These are phyloP conservation scores for Microhierax caerulescens DNA, from an alignment of 2,797 vertebrate genomes.

Conservation along the genomic window DNA sequence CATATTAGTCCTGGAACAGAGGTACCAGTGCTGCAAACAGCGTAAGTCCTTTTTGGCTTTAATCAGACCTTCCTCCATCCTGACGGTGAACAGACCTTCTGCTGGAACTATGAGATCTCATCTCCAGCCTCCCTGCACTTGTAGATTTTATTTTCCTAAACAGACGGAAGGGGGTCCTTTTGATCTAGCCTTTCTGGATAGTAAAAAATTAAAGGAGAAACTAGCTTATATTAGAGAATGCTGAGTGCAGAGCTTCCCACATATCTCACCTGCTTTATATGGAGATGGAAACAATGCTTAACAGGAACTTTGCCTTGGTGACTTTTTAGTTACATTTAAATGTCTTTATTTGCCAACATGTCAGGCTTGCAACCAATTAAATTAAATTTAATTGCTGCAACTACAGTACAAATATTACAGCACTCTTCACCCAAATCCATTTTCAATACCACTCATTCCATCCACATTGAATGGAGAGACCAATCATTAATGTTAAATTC, in stretches of 20 bases:
- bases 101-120: not conserved
- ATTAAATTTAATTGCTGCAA: not conserved
- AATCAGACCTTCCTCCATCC: not conserved
- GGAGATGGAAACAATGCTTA: slow-evolving; percentile 7
- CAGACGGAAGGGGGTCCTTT: not conserved
- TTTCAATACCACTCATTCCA: not conserved
- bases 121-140: not conserved
- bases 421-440: not conserved
- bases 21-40: not conserved
- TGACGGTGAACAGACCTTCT: not conserved
- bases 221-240: not conserved
- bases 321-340: slow-evolving; percentile 49
- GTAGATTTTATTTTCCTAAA: not conserved
- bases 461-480: not conserved
- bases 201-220: not conserved
- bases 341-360: not conserved
- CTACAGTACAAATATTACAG: not conserved
- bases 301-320: not conserved
- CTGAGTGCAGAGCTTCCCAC: not conserved
- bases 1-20: not conserved
- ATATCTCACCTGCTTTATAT: not conserved
- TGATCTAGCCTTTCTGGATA: not conserved
- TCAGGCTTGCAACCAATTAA: not conserved
- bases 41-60: not conserved
- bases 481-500: not conserved